These are phyloP conservation scores for Onthophagus taurus DNA, from an alignment of 1,140 invertebrate genomes.

Conservation along the genomic window DNA sequence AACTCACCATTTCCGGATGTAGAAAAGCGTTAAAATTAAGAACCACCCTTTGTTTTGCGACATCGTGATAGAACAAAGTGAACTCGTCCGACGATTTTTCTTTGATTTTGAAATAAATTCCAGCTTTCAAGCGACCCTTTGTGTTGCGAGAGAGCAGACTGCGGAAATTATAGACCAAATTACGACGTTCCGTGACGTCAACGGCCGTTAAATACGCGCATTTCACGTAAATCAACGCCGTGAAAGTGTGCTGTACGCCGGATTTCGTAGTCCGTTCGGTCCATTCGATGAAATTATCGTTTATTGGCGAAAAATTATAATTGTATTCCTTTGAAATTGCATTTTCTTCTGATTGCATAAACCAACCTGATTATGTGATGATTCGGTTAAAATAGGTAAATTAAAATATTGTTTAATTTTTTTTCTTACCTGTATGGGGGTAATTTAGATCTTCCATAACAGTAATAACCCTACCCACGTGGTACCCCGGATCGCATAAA, in stretches of 20 bases:
- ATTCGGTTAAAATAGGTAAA: background rate
- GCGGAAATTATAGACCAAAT: constrained; percentile 80
- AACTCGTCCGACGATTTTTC: constrained; percentile 55
- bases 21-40: constrained; percentile 58
- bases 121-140: constrained; percentile 70
- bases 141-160: constrained; percentile 70
- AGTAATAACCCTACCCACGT: constrained; percentile 73
- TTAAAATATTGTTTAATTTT: background rate
- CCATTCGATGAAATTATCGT: constrained; percentile 72
- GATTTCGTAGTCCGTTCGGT: constrained; percentile 59
- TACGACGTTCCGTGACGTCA: constrained; percentile 78
- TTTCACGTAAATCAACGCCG: constrained; percentile 68
- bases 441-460: constrained; percentile 76
- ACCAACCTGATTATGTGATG: constrained; percentile 72
- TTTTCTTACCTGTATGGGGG: constrained; percentile 65
- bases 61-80: constrained; percentile 69
- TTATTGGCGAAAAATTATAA: constrained; percentile 56
- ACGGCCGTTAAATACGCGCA: constrained; percentile 71
- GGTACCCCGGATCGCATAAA: constrained; percentile 83
- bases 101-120: constrained; percentile 69
- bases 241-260: constrained; percentile 42
- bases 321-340: constrained; percentile 71
- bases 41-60: constrained; percentile 58
- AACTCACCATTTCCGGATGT: constrained; percentile 49
- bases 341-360: constrained; percentile 65